Evolutionary conservation across 53 echinoderm and acorn worm species (phyloP).

Genomic region (Holothuria leucospilota): DNA sequence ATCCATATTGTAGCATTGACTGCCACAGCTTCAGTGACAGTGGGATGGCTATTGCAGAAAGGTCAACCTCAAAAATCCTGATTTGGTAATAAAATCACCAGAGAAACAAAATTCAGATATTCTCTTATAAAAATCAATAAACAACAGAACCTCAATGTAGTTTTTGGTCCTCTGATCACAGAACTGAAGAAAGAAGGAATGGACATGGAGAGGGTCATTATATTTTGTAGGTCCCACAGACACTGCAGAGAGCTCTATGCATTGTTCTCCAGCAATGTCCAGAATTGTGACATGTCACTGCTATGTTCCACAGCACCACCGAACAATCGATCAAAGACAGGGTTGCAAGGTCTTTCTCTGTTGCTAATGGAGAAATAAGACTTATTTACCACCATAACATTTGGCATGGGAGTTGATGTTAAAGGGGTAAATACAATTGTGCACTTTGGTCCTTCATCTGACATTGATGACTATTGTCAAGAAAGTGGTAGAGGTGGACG

Average conservation of each 20-base stretch:
- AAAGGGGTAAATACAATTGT: conserved; percentile 50
- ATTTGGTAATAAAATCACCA: background rate
- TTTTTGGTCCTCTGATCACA: background rate
- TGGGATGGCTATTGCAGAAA: background rate
- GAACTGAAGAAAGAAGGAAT: conserved; percentile 11
- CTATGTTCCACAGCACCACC: conserved; percentile 20
- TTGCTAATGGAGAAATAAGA: conserved; percentile 34
- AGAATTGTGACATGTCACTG: background rate
- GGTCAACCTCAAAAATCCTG: background rate
- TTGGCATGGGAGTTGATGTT: conserved; percentile 63
- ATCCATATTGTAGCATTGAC: conserved; percentile 13
- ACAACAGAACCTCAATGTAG: background rate
- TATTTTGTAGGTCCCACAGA: conserved; percentile 23
- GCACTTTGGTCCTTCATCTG: conserved; percentile 49
- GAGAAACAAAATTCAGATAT: conserved; percentile 31
- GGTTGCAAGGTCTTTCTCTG: conserved; percentile 22
- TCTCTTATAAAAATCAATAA: background rate
- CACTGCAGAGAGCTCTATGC: conserved; percentile 35
- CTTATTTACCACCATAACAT: conserved; percentile 64
- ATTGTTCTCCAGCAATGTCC: no score
- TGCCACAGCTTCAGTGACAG: conserved; percentile 1
- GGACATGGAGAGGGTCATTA: conserved; percentile 12
- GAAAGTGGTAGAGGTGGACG: conserved; percentile 52
- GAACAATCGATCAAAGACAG: conserved; percentile 25
- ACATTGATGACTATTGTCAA: conserved; percentile 54